Base-by-base conservation (phyloP, 1,140 invertebrate species). In the Drosophila parvula region DNA sequence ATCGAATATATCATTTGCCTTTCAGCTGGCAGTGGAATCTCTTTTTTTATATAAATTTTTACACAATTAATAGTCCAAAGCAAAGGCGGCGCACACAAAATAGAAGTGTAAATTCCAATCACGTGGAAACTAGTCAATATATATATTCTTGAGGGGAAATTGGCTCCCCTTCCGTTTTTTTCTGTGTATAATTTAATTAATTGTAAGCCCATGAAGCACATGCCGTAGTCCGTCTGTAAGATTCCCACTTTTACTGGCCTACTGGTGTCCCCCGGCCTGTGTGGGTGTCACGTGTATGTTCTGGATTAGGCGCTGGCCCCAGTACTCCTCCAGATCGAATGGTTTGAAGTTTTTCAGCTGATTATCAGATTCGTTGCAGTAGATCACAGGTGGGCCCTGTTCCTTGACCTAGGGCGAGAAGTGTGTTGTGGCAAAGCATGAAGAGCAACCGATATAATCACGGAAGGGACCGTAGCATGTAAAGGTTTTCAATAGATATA, bases 271-370 rank as follows among this genome's bases (percentile, higher is more conserved):
- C 11, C 76, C 76, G 18, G 76, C 68, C 58, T 83, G 83, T 50
- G 90, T 85, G 58, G 81, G 82, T 27, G 90, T 84, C 28, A 90
- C 79, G 32, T 91, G 90, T 71, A 91, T 91, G 63, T 91, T 92
- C 68, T 92, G 89, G 32, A 91, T 90, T 32, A 91, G 63, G 11
- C 90, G 90, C 60, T 92, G 90, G 5, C 91, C 91, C 91, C 90
- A 92, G 65, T 90, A 92, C 61, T 90, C 89, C 50, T 92, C 91
- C 79, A 92, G 74, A 78, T 92, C 84, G 60, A 92, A 92, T 56
- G 91, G 91, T 59, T 91, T 91, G 47, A 92, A 92, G 53, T 91
- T 91, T 74, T 91, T 91, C 63, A 91, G 67, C 75, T 91, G 90
- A 78, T 91, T 84, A 73, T 91, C 90, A 62, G 88, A 82, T 84